A percentile compares a stretch with the other conserved stretches of the same genome.
Conservation (phyloP, 2,888 invertebrate species). For the Meteorus cinctellus region DNA sequence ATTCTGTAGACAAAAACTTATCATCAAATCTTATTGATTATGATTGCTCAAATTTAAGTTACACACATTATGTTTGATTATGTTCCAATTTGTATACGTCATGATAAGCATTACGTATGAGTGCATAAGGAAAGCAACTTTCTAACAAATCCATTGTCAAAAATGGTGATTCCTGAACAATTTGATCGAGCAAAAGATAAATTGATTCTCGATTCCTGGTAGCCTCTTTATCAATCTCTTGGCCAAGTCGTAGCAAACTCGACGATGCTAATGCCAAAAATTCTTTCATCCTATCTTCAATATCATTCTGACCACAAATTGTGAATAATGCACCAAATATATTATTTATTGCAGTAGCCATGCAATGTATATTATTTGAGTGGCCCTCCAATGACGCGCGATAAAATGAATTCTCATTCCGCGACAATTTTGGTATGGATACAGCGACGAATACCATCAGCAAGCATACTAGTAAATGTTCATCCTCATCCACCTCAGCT, state of each 20-base stretch:
- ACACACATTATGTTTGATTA: slow-evolving; percentile 70
- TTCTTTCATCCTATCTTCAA: slow-evolving; percentile 98
- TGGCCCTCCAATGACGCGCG: slow-evolving; percentile 92
- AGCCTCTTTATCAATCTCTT: slow-evolving; percentile 95
- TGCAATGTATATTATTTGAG: slow-evolving; percentile 99
- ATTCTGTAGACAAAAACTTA: not conserved
- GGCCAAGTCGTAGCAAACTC: slow-evolving; percentile 93
- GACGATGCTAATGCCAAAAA: slow-evolving; percentile 95
- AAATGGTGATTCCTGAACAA: slow-evolving; percentile 98
- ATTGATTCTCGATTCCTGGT: slow-evolving; percentile 97
- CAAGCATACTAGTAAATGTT: slow-evolving; percentile 93
- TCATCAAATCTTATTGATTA: slow-evolving; percentile 5
- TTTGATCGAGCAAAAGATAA: slow-evolving; percentile 95
- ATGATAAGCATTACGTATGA: slow-evolving; percentile 98
- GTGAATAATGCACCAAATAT: slow-evolving; percentile 98
- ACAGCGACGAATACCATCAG: slow-evolving; percentile 99
- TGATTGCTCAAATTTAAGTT: not conserved
- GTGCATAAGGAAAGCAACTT: slow-evolving; percentile 98
- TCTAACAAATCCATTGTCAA: slow-evolving; percentile 98
- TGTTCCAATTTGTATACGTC: slow-evolving; percentile 94
- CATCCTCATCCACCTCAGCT: slow-evolving; percentile 90
- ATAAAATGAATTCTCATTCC: slow-evolving; percentile 91
- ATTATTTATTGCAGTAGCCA: slow-evolving; percentile 96
- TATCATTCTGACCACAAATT: slow-evolving; percentile 95
- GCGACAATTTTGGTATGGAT: slow-evolving; percentile 94